A percentile compares a stretch with the other conserved stretches of the same genome.
These are phyloP conservation scores for Pollimyrus isidori DNA, from an alignment of 2,113 vertebrate species.

Conservation along the genomic window DNA sequence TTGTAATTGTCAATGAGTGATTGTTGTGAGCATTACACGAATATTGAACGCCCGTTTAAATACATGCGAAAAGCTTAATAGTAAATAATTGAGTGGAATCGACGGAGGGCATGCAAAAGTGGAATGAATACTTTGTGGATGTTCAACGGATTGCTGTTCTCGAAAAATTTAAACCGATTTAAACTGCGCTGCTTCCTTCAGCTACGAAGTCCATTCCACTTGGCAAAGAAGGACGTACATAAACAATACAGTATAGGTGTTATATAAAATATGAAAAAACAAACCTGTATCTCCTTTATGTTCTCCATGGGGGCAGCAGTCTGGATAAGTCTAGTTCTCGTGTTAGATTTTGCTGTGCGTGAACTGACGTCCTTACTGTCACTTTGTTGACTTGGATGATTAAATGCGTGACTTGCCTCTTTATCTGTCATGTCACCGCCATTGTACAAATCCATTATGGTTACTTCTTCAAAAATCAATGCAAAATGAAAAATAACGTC, in stretches of 20 bases:
- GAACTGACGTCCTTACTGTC: constrained; percentile 42
- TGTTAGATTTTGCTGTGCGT: constrained; percentile 44
- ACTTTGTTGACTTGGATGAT: not conserved
- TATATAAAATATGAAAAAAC: constrained; percentile 3
- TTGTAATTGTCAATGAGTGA: not conserved
- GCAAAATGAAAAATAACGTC: not conserved
- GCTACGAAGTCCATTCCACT: not conserved
- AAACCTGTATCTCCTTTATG: constrained; percentile 57
- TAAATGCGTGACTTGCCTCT: not conserved
- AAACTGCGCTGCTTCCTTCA: not conserved
- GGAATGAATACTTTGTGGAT: not conserved
- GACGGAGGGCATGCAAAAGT: not conserved
- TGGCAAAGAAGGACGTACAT: not conserved
- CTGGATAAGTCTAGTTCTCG: constrained; percentile 41
- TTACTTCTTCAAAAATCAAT: not conserved
- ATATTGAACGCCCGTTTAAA: not conserved
- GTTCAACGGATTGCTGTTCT: not conserved
- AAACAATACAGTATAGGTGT: not conserved
- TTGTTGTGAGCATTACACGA: not conserved
- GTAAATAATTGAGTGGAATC: not conserved
- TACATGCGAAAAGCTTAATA: not conserved
- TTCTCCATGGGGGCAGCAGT: constrained; percentile 35
- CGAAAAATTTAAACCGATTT: not conserved
- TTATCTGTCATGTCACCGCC: not conserved
- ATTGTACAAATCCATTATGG: constrained; percentile 1